Evolutionary conservation across 1,140 invertebrate genomes (phyloP).

Genomic region (Carposina sasakii): DNA sequence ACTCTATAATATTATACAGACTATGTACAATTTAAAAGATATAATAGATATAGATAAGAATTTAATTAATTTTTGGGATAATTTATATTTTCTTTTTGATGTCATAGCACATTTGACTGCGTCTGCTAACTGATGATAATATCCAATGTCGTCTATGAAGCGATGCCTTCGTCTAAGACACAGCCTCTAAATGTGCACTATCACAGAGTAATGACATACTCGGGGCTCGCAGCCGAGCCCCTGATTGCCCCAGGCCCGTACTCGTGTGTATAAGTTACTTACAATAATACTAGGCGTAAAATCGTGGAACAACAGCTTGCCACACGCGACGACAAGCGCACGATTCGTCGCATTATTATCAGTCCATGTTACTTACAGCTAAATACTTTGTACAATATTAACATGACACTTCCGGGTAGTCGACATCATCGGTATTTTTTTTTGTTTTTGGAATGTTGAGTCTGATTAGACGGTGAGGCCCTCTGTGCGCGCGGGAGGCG

Average conservation of each 20-base stretch:
- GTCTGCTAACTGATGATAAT: too few relatives aligned
- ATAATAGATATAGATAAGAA: conserved; percentile 62
- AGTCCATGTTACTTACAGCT: conserved; percentile 36
- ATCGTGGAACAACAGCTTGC: conserved; percentile 57
- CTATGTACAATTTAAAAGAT: conserved; percentile 66
- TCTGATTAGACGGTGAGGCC: conserved; percentile 53
- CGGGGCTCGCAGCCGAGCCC: conserved; percentile 48
- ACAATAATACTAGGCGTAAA: conserved; percentile 62
- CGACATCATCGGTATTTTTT: background rate
- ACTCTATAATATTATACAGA: conserved; percentile 61
- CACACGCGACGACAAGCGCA: conserved; percentile 44
- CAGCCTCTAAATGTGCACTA: conserved; percentile 57
- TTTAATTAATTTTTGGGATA: conserved; percentile 72
- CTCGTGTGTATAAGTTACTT: conserved; percentile 65
- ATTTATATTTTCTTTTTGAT: conserved; percentile 67
- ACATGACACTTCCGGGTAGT: conserved; percentile 28
- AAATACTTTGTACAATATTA: conserved; percentile 49
- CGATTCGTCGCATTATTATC: conserved; percentile 34
- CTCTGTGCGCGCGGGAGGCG: conserved; percentile 59
- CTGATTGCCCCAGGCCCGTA: conserved; percentile 68
- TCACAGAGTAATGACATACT: conserved; percentile 70
- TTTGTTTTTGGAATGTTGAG: conserved; percentile 20
- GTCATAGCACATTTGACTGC: conserved; percentile 60
- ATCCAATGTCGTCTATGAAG: too few relatives aligned
- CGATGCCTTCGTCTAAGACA: too few relatives aligned